phyloP scores from a whole-genome alignment of 2,888 invertebrate species.

The Xestia ashworthii region DNA sequence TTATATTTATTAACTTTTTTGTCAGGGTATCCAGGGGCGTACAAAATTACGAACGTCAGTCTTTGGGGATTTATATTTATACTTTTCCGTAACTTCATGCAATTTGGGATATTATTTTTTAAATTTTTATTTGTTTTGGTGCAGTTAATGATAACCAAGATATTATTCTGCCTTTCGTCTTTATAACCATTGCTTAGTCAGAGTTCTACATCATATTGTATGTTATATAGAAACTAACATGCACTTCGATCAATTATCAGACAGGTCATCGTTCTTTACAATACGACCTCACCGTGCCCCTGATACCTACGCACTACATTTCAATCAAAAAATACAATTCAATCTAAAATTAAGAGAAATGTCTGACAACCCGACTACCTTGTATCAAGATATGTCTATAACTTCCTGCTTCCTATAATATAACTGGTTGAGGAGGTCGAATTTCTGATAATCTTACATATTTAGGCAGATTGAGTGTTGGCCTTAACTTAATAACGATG shows the following conservation, averaged over 20 bases:
- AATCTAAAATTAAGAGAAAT: constrained; percentile 6
- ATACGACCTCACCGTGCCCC: constrained; percentile 3
- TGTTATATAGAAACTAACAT: neutral
- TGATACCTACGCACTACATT: neutral
- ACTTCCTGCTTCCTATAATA: constrained; percentile 19
- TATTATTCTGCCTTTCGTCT: neutral
- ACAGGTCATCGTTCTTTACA: constrained; percentile 7
- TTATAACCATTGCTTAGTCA: neutral
- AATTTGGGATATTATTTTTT: neutral
- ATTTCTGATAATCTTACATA: neutral
- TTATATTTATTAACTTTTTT: neutral
- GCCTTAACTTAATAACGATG: neutral
- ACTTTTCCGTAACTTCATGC: neutral
- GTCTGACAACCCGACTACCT: neutral
- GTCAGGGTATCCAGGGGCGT: neutral
- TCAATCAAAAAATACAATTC: neutral
- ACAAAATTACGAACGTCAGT: neutral
- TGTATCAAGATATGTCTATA: neutral
- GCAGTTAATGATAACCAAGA: too few species aligned
- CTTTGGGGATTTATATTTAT: neutral
- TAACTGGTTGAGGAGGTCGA: neutral
- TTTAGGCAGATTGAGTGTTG: neutral
- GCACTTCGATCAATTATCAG: neutral
- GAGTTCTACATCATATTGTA: neutral
- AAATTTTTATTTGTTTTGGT: too few species aligned